Percentiles rank a stretch among this genome's conserved stretches.
These are phyloP conservation scores for Chloropsis hardwickii DNA, from an alignment of 2,113 vertebrate genomes.

Conservation along the genomic window DNA sequence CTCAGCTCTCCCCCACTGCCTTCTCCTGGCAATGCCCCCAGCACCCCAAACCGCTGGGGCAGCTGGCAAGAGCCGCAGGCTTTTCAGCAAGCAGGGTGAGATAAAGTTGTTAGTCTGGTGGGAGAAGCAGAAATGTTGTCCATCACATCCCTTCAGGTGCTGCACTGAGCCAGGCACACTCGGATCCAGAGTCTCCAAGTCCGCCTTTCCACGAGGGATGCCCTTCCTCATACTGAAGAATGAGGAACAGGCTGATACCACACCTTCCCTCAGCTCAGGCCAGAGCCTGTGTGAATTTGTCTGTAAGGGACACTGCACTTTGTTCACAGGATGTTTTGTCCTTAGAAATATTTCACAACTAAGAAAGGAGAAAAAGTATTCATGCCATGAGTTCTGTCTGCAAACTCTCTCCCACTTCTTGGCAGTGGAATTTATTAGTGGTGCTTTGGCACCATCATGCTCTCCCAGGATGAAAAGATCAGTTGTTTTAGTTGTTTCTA, in stretches of 20 bases:
- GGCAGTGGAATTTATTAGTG: conserved; percentile 22
- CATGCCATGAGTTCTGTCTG: neutral
- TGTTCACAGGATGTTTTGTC: neutral
- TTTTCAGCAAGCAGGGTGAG: neutral
- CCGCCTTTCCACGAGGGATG: neutral
- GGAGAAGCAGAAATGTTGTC: neutral
- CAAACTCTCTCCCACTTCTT: neutral
- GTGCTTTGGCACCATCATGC: conserved; percentile 17
- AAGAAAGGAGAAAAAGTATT: neutral
- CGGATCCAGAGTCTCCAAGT: fast-evolving
- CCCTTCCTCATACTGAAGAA: neutral
- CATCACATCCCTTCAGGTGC: neutral
- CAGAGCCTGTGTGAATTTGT: neutral
- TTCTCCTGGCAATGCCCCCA: neutral
- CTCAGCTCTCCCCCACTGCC: neutral
- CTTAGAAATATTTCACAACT: neutral
- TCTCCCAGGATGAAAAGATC: conserved; percentile 34
- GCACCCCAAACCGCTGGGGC: neutral
- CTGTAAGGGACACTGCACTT: neutral
- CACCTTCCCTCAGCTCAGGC: neutral
- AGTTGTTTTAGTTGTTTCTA: conserved; percentile 39
- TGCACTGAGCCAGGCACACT: neutral
- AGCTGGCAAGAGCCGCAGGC: neutral
- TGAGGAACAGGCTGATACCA: fast-evolving
- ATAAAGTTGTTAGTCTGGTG: neutral